Evolutionary conservation across 2,797 vertebrate genomes (phyloP).

Genomic region (Platyrinchus mystaceus): DNA sequence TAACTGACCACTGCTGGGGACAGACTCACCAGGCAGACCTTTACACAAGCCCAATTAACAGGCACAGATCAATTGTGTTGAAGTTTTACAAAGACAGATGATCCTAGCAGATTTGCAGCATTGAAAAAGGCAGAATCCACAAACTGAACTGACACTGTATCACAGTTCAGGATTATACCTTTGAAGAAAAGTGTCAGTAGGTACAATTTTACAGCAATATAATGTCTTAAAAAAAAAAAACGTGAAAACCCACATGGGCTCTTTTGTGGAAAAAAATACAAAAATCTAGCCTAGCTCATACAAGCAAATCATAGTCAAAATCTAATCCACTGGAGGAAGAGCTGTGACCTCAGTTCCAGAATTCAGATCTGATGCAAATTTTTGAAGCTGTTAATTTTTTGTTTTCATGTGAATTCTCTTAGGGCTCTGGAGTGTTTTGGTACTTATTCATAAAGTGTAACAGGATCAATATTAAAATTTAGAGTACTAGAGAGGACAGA

Average conservation of each 20-base stretch:
- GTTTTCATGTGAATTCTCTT: background rate
- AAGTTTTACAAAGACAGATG: background rate
- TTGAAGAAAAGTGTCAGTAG: background rate
- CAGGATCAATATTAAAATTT: background rate
- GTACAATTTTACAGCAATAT: background rate
- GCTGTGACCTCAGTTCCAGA: background rate
- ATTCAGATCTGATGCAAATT: background rate
- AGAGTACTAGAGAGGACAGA: background rate
- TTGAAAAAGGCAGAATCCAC: background rate
- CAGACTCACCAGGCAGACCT: background rate
- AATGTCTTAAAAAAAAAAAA: background rate
- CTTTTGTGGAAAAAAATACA: background rate
- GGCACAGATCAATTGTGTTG: background rate
- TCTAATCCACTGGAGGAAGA: background rate
- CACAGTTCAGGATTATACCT: background rate
- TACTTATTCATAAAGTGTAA: background rate
- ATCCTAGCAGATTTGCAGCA: background rate
- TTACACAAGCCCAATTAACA: background rate
- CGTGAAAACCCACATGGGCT: accelerated
- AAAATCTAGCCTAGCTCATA: background rate
- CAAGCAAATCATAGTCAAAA: background rate
- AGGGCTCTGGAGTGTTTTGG: background rate
- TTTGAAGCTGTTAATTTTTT: background rate
- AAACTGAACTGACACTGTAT: background rate
- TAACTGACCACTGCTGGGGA: background rate